These are phyloP conservation scores for Neelides sp. DNA, from an alignment of 1,140 invertebrate genomes.

Conservation along the genomic window DNA sequence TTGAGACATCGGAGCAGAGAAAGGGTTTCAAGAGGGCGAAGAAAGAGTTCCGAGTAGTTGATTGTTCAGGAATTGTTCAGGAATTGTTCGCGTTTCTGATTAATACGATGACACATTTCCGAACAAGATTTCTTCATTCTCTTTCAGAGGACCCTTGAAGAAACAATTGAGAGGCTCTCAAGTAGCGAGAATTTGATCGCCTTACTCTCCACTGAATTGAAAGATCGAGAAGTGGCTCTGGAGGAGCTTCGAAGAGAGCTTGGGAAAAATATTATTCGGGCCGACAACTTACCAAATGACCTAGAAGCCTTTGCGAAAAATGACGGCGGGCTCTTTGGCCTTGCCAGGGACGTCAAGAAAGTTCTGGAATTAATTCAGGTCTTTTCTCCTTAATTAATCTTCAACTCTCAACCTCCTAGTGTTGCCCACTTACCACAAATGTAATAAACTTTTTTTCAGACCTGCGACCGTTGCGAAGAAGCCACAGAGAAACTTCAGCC, in stretches of 20 bases:
- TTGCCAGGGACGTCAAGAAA: conserved; percentile 23
- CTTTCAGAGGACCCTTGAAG: conserved; percentile 24
- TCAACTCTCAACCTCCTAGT: background rate
- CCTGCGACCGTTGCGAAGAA: conserved; percentile 14
- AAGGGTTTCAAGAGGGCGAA: too few relatives aligned
- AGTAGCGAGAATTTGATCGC: conserved; percentile 19
- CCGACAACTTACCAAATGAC: conserved; percentile 8
- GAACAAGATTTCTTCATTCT: too few relatives aligned
- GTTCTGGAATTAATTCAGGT: conserved; percentile 22
- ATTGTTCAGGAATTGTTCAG: too few relatives aligned
- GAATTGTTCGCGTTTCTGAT: too few relatives aligned
- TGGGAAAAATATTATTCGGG: background rate
- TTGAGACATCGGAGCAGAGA: too few relatives aligned
- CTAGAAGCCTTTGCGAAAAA: conserved; percentile 26
- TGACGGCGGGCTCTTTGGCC: conserved; percentile 27
- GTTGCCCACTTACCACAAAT: background rate
- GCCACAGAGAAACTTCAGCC: conserved; percentile 18
- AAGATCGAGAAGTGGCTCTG: conserved; percentile 12
- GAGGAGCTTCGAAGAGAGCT: conserved; percentile 21
- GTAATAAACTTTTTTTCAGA: conserved; percentile 8
- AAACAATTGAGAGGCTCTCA: conserved; percentile 16
- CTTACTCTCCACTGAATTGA: conserved; percentile 17
- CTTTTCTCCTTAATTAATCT: background rate
- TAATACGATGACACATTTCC: too few relatives aligned
- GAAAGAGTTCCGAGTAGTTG: too few relatives aligned